Conservation (phyloP, 2,113 vertebrate genomes). For the Notothenia coriiceps region DNA sequence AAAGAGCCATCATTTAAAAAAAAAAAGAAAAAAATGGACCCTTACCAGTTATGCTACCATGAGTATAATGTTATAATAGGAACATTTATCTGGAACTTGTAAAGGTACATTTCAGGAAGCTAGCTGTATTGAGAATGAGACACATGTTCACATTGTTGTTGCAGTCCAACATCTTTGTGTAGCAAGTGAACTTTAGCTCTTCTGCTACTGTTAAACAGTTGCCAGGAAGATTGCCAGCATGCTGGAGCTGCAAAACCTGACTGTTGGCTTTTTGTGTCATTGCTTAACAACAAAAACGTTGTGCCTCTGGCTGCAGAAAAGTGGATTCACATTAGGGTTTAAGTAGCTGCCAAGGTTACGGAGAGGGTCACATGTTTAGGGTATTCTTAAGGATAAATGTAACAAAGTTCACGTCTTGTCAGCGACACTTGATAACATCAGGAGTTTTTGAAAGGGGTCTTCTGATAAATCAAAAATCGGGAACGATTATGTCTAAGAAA, state of each 20-base stretch:
- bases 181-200: neutral
- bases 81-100: neutral
- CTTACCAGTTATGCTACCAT: no score
- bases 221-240: neutral
- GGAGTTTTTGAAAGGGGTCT: neutral
- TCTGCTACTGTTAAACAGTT: constrained; percentile 42
- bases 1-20: neutral
- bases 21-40: neutral
- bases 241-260: constrained; percentile 22
- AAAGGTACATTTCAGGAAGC: neutral
- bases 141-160: neutral
- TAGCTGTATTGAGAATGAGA: neutral
- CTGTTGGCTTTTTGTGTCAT: constrained; percentile 10
- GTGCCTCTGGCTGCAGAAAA: constrained; percentile 16
- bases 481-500: neutral
- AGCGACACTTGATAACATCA: neutral
- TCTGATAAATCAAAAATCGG: neutral
- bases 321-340: constrained; percentile 10
- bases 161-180: neutral
- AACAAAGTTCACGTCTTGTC: constrained; percentile 18
- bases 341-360: constrained; percentile 44
- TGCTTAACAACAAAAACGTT: constrained; percentile 5
- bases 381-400: neutral
- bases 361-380: constrained; percentile 2
- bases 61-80: no score